Percentiles rank a stretch among this genome's conserved stretches.
Evolutionary conservation across 2,888 invertebrate genomes (phyloP).

Genomic region (Melieria picta): DNA sequence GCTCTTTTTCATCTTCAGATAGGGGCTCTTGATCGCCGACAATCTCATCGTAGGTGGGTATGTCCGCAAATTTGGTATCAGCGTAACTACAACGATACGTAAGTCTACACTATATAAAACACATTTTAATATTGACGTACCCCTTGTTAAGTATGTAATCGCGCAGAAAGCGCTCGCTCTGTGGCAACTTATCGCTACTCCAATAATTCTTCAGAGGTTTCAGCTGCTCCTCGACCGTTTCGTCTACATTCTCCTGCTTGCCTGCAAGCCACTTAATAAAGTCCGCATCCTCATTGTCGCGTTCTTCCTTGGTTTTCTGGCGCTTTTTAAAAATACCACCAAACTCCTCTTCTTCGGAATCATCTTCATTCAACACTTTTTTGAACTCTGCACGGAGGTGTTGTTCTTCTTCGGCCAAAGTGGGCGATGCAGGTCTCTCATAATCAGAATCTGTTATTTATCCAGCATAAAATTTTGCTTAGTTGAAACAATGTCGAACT

Average conservation of each 20-base stretch:
- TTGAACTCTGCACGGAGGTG: constrained; percentile 74
- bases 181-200: constrained; percentile 82
- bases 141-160: constrained; percentile 92
- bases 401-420: constrained; percentile 76
- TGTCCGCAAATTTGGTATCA: constrained; percentile 67
- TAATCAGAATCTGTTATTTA: constrained; percentile 46
- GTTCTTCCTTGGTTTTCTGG: constrained; percentile 69
- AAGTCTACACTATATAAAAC: background rate
- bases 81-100: constrained; percentile 64
- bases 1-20: constrained; percentile 81
- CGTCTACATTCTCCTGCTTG: constrained; percentile 72
- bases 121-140: constrained; percentile 54
- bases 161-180: constrained; percentile 87
- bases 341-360: constrained; percentile 69
- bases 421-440: constrained; percentile 63
- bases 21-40: constrained; percentile 71
- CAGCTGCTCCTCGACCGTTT: constrained; percentile 72
- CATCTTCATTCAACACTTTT: constrained; percentile 64
- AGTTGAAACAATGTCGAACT: background rate
- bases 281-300: constrained; percentile 69
- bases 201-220: constrained; percentile 85
- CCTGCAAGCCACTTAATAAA: constrained; percentile 86
- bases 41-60: constrained; percentile 75
- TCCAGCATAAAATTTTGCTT: background rate
- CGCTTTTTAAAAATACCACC: constrained; percentile 70